Base-by-base conservation (phyloP, 30 jellyfish, hydroid and myxozoan genomes). In the Phacellophora camtschatica region DNA sequence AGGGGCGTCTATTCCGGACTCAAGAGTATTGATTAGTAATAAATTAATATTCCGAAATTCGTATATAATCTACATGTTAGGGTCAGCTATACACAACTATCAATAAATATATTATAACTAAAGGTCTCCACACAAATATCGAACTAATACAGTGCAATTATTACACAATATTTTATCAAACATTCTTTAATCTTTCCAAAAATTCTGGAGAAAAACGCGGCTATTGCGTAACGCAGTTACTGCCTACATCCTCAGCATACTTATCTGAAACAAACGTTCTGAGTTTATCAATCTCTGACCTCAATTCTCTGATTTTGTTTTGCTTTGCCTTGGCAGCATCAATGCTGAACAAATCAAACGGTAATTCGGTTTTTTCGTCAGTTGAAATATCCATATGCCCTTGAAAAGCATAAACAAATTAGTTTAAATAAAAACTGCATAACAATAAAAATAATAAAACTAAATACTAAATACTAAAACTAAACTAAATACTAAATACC, bases 171-270 rank as follows among this genome's bases (percentile, higher is more conserved):
- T 63, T 25, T 25, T 25, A 25, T 63, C 20, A 63, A 63, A 8
- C 31, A 63, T 63, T 63, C 32, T 63, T 34, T 22, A 20, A 63
- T 10, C 45, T 63, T 24, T 28, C 15, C 32, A 10, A 2, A 13
- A 57, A 22, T 13, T 13, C 1, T 23, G 11, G 25, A 57, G 25
- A 53, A 22, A 49, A 46, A 3, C 36, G 16, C 30, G 9, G 19
- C 66, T 51, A 90, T 71, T 90, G 98, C n/a, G 96, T 83, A 7
- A 84, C 75, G 57, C 98, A 90, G 65, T 90, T 86, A 66, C 71
- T 81, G 8, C 97, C 99, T 24, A 94, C 91, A 50, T 94, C 96
- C 45, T 94, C 97, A 3, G 99, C 99, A 79, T 94, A 88, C 53
- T 88, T 88, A 28, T 94, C 99, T 0, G 97, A 81, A 7, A 94